Percentiles rank a stretch among this genome's conserved stretches.
phyloP scores from a whole-genome alignment of 2,888 invertebrate genomes.

The Venusia cambrica region DNA sequence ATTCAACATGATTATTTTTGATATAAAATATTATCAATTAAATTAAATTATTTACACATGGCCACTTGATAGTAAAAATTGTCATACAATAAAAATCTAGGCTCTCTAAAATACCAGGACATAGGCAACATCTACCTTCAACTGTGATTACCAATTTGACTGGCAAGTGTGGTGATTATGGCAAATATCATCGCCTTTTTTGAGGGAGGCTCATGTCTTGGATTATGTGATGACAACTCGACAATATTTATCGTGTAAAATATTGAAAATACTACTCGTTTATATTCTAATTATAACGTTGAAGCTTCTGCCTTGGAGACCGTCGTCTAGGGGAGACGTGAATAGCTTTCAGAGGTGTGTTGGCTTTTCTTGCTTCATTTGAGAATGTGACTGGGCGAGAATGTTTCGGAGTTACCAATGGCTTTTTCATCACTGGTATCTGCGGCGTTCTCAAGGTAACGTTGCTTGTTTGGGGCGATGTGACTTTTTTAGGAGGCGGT shows the following conservation, averaged over 20 bases:
- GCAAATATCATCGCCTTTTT: no score
- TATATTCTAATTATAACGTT: slow-evolving; percentile 33
- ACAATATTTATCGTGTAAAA: no score
- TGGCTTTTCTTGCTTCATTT: slow-evolving; percentile 65
- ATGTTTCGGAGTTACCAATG: slow-evolving; percentile 79
- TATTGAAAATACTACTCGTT: slow-evolving; percentile 9
- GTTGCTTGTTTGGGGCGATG: slow-evolving; percentile 52
- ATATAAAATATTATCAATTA: slow-evolving; percentile 13
- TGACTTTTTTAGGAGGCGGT: slow-evolving; percentile 52
- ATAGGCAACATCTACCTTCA: no score
- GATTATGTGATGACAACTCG: no score
- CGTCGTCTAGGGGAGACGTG: slow-evolving; percentile 68
- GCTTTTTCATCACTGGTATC: slow-evolving; percentile 82
- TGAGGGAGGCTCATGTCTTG: no score
- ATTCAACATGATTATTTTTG: slow-evolving; percentile 13
- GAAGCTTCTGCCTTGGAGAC: slow-evolving; percentile 62
- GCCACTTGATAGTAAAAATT: slow-evolving; percentile 49
- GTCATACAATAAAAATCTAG: slow-evolving; percentile 20
- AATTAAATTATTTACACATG: slow-evolving; percentile 52
- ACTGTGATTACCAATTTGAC: no score
- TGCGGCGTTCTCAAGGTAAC: slow-evolving; percentile 50
- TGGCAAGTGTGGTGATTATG: no score
- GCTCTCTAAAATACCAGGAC: slow-evolving; percentile 30
- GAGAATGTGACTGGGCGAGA: slow-evolving; percentile 67
- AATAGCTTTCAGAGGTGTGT: slow-evolving; percentile 81